A percentile compares a stretch with the other conserved stretches of the same genome.
These are phyloP conservation scores for Zaprionus nigranus DNA, from an alignment of 1,140 invertebrate species.

Conservation along the genomic window DNA sequence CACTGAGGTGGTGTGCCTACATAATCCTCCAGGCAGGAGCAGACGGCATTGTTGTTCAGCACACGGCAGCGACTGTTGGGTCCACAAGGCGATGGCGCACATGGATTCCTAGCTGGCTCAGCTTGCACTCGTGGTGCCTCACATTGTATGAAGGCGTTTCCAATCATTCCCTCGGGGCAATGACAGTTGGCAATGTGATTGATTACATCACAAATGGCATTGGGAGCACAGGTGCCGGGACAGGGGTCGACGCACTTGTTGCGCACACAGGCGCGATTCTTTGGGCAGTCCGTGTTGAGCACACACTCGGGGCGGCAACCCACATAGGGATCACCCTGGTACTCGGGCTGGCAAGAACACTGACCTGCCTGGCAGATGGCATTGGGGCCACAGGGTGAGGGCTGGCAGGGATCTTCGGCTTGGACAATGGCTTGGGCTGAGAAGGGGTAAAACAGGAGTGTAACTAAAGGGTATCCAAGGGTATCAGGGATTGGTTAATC, in stretches of 20 bases:
- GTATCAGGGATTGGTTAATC: background rate
- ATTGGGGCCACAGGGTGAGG: conserved; percentile 90
- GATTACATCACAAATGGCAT: conserved; percentile 88
- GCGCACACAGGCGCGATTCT: conserved; percentile 85
- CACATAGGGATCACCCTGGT: conserved; percentile 87
- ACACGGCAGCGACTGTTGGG: conserved; percentile 85
- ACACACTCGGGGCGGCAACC: conserved; percentile 89
- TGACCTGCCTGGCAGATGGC: conserved; percentile 86
- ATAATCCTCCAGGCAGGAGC: conserved; percentile 87
- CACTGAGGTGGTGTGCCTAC: conserved; percentile 91
- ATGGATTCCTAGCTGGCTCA: conserved; percentile 84
- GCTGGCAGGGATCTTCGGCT: conserved; percentile 85
- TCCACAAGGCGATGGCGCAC: conserved; percentile 87
- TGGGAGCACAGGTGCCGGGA: conserved; percentile 87
- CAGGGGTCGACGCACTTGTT: conserved; percentile 84
- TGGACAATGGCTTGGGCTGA: conserved; percentile 34
- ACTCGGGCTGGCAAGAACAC: conserved; percentile 86
- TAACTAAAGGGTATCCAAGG: background rate
- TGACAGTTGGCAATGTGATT: conserved; percentile 88
- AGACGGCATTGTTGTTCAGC: conserved; percentile 86
- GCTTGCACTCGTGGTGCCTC: conserved; percentile 63
- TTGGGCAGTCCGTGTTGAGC: conserved; percentile 85
- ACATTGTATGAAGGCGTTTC: conserved; percentile 81
- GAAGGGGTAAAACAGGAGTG: background rate
- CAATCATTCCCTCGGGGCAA: conserved; percentile 86